Evolutionary conservation across 2,888 invertebrate genomes (phyloP).

Genomic region (Caenorhabditis becei): DNA sequence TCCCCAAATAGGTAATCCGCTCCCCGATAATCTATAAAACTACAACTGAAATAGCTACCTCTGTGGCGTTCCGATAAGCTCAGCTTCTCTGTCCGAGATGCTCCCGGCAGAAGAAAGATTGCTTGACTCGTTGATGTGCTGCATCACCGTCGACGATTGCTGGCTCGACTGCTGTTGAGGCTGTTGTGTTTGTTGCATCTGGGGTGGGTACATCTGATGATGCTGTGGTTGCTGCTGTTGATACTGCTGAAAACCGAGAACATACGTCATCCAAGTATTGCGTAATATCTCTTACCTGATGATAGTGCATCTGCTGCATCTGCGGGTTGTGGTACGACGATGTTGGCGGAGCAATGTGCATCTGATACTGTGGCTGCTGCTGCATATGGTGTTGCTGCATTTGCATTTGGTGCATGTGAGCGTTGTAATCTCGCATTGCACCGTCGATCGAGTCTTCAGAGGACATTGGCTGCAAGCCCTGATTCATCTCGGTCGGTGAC

Average conservation of each 20-base stretch:
- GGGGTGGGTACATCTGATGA: conserved; percentile 58
- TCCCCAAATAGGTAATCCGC: conserved; percentile 25
- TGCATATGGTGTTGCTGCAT: conserved; percentile 53
- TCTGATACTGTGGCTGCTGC: conserved; percentile 47
- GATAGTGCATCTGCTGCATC: conserved; percentile 55
- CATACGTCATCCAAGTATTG: too few species aligned
- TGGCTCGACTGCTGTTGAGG: conserved; percentile 17
- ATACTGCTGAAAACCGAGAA: conserved; percentile 30
- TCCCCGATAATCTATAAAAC: not conserved
- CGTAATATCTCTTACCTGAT: conserved; percentile 47
- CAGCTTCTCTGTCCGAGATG: conserved; percentile 68
- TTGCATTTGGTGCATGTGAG: conserved; percentile 55
- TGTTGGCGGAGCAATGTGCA: conserved; percentile 37
- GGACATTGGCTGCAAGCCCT: conserved; percentile 50
- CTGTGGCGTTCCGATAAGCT: conserved; percentile 62
- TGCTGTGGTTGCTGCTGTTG: conserved; percentile 44
- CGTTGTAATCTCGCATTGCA: conserved; percentile 38
- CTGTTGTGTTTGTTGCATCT: conserved; percentile 40
- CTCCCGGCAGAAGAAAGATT: conserved; percentile 75
- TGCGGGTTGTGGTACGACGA: conserved; percentile 40
- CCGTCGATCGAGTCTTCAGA: conserved; percentile 42
- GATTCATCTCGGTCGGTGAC: conserved; percentile 61
- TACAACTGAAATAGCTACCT: conserved; percentile 32
- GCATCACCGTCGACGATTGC: conserved; percentile 30
- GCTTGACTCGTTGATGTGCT: conserved; percentile 65